A percentile compares a stretch with the other conserved stretches of the same genome.
These are phyloP conservation scores for Drosophila watanabei DNA, from an alignment of 1,140 invertebrate species.

Conservation along the genomic window DNA sequence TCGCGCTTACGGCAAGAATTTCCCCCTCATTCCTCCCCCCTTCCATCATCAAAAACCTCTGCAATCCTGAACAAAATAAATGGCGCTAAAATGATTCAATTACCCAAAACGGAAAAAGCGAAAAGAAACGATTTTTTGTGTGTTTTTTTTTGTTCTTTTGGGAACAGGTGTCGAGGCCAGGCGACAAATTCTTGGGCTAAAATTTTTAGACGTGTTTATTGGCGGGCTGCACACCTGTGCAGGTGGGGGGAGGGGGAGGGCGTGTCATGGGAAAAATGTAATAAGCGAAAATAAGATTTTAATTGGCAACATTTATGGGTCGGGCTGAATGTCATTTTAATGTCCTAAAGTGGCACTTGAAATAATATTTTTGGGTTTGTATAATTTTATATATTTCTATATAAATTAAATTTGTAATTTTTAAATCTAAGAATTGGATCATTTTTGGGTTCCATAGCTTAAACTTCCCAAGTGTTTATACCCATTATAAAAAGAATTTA, in stretches of 20 bases:
- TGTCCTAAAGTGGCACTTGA: conserved; percentile 26
- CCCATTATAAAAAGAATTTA: background rate
- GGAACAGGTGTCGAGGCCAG: conserved; percentile 70
- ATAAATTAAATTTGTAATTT: background rate
- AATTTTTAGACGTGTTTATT: conserved; percentile 81
- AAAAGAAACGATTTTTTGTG: conserved; percentile 18
- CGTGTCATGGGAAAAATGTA: conserved; percentile 54
- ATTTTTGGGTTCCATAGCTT: background rate
- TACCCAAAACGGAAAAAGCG: conserved; percentile 54
- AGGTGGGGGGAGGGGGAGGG: background rate
- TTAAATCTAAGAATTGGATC: too few species aligned
- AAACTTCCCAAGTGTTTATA: background rate
- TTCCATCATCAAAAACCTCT: conserved; percentile 8
- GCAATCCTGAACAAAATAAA: conserved; percentile 71
- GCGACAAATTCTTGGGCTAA: conserved; percentile 71
- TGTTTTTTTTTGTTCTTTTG: background rate
- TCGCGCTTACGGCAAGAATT: conserved; percentile 49
- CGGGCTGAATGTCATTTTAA: conserved; percentile 66
- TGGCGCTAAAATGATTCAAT: conserved; percentile 84
- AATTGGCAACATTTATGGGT: conserved; percentile 75
- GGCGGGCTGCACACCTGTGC: conserved; percentile 60
- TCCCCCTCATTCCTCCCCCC: background rate
- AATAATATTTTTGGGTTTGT: background rate
- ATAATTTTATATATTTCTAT: background rate
- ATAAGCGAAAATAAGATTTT: conserved; percentile 83